phyloP scores from a whole-genome alignment of 2,888 invertebrate species.

The Stegophylla sp. region DNA sequence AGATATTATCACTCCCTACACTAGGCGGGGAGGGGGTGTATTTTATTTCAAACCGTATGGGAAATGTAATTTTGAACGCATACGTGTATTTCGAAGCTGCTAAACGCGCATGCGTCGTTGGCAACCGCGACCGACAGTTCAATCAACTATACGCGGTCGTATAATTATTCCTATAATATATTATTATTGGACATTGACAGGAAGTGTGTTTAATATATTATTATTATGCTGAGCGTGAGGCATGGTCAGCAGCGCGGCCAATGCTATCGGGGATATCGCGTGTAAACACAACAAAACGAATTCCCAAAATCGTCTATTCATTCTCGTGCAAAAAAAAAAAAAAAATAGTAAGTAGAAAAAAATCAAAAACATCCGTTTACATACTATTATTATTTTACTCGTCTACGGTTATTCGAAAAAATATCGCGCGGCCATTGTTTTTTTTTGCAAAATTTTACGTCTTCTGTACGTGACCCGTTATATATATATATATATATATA shows the following conservation, averaged over 20 bases:
- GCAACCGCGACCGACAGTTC: slow-evolving; percentile 48
- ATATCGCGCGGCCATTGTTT: not conserved
- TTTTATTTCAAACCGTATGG: not conserved
- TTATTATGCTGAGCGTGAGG: slow-evolving; percentile 22
- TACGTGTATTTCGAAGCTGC: slow-evolving; percentile 23
- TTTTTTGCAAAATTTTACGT: not conserved
- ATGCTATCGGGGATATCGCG: slow-evolving; percentile 8
- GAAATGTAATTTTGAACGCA: not conserved
- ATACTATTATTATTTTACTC: too few species aligned
- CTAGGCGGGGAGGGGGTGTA: too few species aligned
- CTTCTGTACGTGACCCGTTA: too few species aligned
- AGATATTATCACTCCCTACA: too few species aligned
- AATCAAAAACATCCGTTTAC: too few species aligned
- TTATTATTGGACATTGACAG: slow-evolving; percentile 11
- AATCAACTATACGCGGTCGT: slow-evolving; percentile 41
- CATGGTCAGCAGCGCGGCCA: slow-evolving; percentile 43
- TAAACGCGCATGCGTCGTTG: slow-evolving; percentile 37
- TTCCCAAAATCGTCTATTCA: not conserved
- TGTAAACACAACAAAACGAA: slow-evolving; percentile 3
- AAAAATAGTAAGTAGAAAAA: too few species aligned
- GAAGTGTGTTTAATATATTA: slow-evolving; percentile 37
- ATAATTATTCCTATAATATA: too few species aligned
- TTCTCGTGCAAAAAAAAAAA: not conserved
- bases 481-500: too few species aligned
- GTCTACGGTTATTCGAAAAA: not conserved